Evolutionary conservation across 2,797 vertebrate genomes (phyloP).

Genomic region (Danio jaintianensis): DNA sequence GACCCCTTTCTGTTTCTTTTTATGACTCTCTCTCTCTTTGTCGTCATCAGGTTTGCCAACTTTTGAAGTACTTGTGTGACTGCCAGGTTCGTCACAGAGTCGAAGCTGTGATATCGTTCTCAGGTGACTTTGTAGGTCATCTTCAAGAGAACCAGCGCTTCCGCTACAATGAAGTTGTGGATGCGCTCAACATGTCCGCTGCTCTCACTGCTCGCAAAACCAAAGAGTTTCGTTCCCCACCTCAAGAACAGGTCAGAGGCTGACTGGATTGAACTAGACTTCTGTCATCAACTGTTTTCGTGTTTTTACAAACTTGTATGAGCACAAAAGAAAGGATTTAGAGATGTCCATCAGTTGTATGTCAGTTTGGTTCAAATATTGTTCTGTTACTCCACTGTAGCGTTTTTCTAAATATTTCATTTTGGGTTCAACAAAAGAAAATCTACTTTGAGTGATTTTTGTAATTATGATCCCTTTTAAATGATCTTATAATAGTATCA

Average conservation of each 20-base stretch:
- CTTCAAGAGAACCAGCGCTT: conserved; percentile 94
- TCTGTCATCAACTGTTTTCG: neutral
- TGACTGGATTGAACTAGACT: neutral
- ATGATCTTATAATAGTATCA: no score
- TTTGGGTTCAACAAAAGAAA: neutral
- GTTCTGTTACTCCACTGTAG: neutral
- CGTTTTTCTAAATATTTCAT: neutral
- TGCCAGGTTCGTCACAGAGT: conserved; percentile 91
- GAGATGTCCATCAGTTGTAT: neutral
- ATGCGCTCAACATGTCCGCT: conserved; percentile 95
- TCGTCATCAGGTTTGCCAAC: conserved; percentile 85
- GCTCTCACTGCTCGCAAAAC: conserved; percentile 94
- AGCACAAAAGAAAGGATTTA: neutral
- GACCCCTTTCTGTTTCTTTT: neutral
- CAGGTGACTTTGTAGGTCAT: conserved; percentile 86
- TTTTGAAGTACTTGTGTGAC: conserved; percentile 92
- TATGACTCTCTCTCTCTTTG: neutral
- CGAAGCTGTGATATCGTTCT: conserved; percentile 91
- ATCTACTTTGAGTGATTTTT: no score
- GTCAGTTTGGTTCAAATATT: neutral
- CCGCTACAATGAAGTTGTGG: conserved; percentile 94
- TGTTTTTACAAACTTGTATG: neutral
- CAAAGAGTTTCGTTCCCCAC: conserved; percentile 93
- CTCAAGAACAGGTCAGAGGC: conserved; percentile 89
- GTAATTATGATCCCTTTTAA: no score